Conservation (phyloP, 2,113 vertebrate genomes). For the Daphoenositta chrysoptera region DNA sequence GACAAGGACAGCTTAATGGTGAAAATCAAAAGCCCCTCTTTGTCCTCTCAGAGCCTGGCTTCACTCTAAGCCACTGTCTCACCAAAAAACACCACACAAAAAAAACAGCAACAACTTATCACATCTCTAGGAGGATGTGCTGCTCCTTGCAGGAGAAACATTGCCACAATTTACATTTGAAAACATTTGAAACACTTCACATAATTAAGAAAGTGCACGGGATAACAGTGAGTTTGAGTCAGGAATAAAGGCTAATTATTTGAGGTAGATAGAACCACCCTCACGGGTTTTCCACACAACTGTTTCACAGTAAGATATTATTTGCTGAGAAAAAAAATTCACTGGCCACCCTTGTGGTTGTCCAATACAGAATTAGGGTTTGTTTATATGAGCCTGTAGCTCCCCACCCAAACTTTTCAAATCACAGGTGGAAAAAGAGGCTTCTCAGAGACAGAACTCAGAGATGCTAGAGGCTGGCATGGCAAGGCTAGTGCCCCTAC, state of each 20-base stretch:
- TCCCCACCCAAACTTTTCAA: background rate
- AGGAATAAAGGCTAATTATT: background rate
- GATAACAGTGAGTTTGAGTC: background rate
- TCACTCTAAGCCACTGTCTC: background rate
- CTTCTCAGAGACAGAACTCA: background rate
- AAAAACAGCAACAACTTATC: background rate
- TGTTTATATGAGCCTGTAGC: background rate
- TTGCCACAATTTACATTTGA: background rate
- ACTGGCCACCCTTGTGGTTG: background rate
- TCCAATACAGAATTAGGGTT: background rate
- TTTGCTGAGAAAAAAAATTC: background rate
- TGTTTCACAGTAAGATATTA: background rate
- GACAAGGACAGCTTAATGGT: background rate
- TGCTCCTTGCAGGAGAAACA: background rate
- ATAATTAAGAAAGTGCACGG: background rate
- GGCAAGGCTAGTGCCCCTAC: constrained; percentile 61
- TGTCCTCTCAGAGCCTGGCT: background rate
- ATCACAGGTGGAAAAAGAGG: background rate
- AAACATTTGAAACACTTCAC: background rate
- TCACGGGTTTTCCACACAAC: background rate
- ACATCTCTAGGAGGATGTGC: background rate
- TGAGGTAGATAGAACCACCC: background rate
- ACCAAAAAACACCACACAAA: background rate
- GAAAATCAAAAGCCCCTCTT: background rate
- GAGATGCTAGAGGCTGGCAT: background rate